A percentile compares a stretch with the other conserved stretches of the same genome.
Conservation (phyloP, 2,797 vertebrate genomes). For the Threskiornis aethiopicus region DNA sequence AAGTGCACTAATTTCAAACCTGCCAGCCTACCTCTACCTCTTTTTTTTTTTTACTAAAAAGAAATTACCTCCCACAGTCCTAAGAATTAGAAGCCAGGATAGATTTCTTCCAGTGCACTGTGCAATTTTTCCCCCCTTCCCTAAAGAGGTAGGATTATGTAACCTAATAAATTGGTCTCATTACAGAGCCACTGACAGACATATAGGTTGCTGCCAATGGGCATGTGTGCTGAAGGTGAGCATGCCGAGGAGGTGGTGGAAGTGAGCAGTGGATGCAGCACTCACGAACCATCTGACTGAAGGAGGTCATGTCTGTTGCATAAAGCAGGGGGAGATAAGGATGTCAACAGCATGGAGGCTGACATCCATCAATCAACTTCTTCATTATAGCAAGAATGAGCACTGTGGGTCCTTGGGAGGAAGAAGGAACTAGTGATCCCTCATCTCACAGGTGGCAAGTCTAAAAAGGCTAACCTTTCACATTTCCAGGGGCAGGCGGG, state of each 20-base stretch:
- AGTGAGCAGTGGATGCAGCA: conserved; percentile 38
- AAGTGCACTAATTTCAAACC: neutral
- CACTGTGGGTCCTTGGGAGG: conserved; percentile 20
- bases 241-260: neutral
- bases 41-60: neutral
- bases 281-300: conserved; percentile 64
- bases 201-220: conserved; percentile 83
- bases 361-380: conserved; percentile 75
- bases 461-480: conserved; percentile 66
- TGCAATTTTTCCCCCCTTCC: neutral
- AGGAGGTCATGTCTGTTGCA: conserved; percentile 70
- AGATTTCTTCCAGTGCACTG: neutral
- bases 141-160: conserved; percentile 82
- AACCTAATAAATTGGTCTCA: conserved; percentile 92
- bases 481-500: conserved; percentile 35
- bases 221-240: conserved; percentile 72
- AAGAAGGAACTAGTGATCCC: conserved; percentile 43
- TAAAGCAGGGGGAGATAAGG: conserved; percentile 68
- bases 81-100: conserved; percentile 27
- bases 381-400: conserved; percentile 74
- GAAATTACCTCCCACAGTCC: conserved; percentile 30
- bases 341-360: conserved; percentile 56
- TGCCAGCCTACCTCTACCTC: neutral
- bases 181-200: conserved; percentile 93
- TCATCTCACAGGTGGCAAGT: conserved; percentile 66